Evolutionary conservation across 2,797 vertebrate species (phyloP), one percentile per base, ranked within the genome.

Genomic region (Notolepis coatsorum): DNA sequence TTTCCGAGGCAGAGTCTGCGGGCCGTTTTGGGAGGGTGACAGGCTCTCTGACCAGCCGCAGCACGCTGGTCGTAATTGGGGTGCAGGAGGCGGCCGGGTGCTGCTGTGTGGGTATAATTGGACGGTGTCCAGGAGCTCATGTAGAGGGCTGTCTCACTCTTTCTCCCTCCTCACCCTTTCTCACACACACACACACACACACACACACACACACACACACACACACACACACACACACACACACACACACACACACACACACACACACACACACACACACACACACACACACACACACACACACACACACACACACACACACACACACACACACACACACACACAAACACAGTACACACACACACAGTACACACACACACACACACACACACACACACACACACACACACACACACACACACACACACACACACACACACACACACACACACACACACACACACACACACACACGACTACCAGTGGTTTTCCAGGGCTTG

Each of bases 31-130:
- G 54, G 60, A 41, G 63, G 77, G 73, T 86, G 88, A 89, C 87
- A 88, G 85, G 65, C 80, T 68, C 81, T 74, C 81, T 76, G 79
- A 84, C 84, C 82, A 80, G 77, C 82, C 54, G 23, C 75, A 81
- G 84, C 75, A 76, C 65, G 60, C 75, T 5, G 48, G 68, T 72
- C 53, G 52, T 91, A 91, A 92, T 91, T 91, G 88, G 88, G 86
- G 85, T 86, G 86, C 45, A 82, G 81, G 85, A 81, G 82, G 78
- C 61, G 68, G 68, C 72, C 65, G 47, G 72, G 74, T 73, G 72
- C 81, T 78, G 75, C 65, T 71, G 84, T 75, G 53, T 82, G 84
- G 77, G 53, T 82, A 75, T 91, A 92, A 92, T 91, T 91, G 89
- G 90, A 85, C 50, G 57, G 69, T 73, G 69, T 73, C 79, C 85